Evolutionary conservation across 2,888 invertebrate genomes (phyloP), one percentile per base, ranked within the genome.

Genomic region (Exephanes ischioxanthus): DNA sequence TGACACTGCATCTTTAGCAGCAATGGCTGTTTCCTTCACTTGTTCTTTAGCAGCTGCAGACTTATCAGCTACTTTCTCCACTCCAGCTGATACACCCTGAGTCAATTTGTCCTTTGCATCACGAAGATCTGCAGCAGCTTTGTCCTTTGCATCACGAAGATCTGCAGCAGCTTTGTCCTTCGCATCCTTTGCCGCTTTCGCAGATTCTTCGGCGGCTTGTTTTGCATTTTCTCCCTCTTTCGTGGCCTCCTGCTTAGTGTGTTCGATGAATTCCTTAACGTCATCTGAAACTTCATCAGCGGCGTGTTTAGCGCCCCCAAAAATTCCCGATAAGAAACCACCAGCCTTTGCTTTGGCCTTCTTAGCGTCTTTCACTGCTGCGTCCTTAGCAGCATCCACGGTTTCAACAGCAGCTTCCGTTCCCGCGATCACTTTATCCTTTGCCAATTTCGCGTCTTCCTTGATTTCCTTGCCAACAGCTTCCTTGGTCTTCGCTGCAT

Each of bases 1-100:
- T 75, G 63, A 33, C n/a, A 86, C 9, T 11, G 86, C 89, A 76
- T 87, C 88, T 9, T 88, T 90, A 94, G 91, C 94, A 94, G 88
- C 95, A 94, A 83, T 3, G 11, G 63, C 4, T 37, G 68, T 80
- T 0, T 84, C 72, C n/a, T 81, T 81, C 3, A 75, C 76, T 19
- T 71, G 63, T 71, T 82, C 71, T 48, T 77, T 58, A 14, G 87
- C 80, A 55, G 87, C 84, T 0, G 76, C 80, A 16, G 82, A 37
- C 9, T 84, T 71, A 9, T 87, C 81, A 14, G 53, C 55, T 6
- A 85, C 19, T 19, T 61, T 70, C 9, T 85, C 73, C 14, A 68
- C 73, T 2, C 75, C 68, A 66, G 82, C 41, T 7, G 63, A 45
- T 53, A 82, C 82, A 41, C 85, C 86, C 58, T 61, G 71, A 0